Base-by-base conservation (phyloP, 2,888 invertebrate genomes). In the Lasioglossum calceatum region DNA sequence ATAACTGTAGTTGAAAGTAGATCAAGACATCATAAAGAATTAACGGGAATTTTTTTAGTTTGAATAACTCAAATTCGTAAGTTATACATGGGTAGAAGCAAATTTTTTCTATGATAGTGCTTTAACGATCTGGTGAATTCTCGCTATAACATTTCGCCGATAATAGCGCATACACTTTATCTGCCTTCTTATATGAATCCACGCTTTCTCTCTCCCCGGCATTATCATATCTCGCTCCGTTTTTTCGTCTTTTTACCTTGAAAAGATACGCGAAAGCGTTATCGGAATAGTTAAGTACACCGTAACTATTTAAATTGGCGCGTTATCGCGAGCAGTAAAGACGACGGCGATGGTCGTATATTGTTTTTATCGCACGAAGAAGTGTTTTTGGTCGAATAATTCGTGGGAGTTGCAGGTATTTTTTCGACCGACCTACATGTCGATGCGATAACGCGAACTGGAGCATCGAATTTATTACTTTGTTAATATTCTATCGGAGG, bases 321-420 rank as follows among this genome's bases (percentile, higher is more conserved):
- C 54, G n/a, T 23, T 78, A 75, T 70, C 85, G 74, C 32, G 47
- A n/a, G 36, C 72, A 42, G 47, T 78, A 71, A 74, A 84, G 47
- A n/a, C 47, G 36, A 16, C 47, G 27, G 36, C 23, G 10, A 32
- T 39, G 70, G 10, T 70, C 70, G 70, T 42, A 42, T 12, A 42
- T 42, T 70, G 67, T 70, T 54, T 32, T 32, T 32, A 32, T n/a
- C 19, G n/a, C 23, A 16, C 3, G 5, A 16, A 36, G 16, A n/a
- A 32, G 7, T 5, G 58, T 36, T 76, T 36, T 79, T 44, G 12
- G 39, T 44, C 39, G 70, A 70, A 70, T 70, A 70, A 23, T 42
- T 42, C 47, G 47, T 14, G 14, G 27, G 27, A 72, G 27, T 72
- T 27, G 7, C 27, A n/a, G 14, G 54, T 23, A 54, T 44, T 72